A percentile compares a stretch with the other conserved stretches of the same genome.
phyloP scores from a whole-genome alignment of 2,888 invertebrate genomes.

The Elgonia sp. region DNA sequence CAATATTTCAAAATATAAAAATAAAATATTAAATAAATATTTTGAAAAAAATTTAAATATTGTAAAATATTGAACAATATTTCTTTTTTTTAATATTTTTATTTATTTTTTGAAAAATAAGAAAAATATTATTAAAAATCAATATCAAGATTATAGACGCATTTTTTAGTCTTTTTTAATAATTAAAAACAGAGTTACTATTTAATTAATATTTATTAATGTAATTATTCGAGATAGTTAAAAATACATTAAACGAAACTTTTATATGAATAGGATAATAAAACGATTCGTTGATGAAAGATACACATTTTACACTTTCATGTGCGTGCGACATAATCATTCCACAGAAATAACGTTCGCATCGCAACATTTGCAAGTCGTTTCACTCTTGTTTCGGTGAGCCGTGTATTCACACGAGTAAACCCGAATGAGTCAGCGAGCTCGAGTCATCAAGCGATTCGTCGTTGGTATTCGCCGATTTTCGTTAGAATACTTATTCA shows the following conservation, averaged over 20 bases:
- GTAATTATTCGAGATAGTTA: background rate
- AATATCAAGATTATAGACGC: too few species aligned
- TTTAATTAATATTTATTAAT: too few species aligned
- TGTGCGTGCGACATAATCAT: slow-evolving; percentile 69
- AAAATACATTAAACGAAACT: background rate
- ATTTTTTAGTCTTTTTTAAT: too few species aligned
- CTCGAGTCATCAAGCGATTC: slow-evolving; percentile 68
- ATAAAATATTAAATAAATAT: too few species aligned
- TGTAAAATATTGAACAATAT: too few species aligned
- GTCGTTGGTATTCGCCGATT: slow-evolving; percentile 65
- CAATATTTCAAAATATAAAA: too few species aligned
- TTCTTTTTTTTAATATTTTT: too few species aligned
- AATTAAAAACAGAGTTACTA: too few species aligned
- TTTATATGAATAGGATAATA: slow-evolving; percentile 31
- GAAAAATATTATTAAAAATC: too few species aligned
- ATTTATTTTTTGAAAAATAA: too few species aligned
- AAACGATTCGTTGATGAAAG: slow-evolving; percentile 56
- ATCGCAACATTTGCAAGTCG: slow-evolving; percentile 71
- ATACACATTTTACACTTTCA: slow-evolving; percentile 64
- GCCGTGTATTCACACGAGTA: slow-evolving; percentile 61
- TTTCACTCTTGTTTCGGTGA: slow-evolving; percentile 73
- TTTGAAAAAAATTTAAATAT: too few species aligned
- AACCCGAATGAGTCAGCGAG: slow-evolving; percentile 71
- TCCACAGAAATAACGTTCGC: slow-evolving; percentile 70
- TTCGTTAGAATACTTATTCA: slow-evolving; percentile 62